Evolutionary conservation across 2,113 vertebrate species (phyloP).

Genomic region (Mohoua ochrocephala): DNA sequence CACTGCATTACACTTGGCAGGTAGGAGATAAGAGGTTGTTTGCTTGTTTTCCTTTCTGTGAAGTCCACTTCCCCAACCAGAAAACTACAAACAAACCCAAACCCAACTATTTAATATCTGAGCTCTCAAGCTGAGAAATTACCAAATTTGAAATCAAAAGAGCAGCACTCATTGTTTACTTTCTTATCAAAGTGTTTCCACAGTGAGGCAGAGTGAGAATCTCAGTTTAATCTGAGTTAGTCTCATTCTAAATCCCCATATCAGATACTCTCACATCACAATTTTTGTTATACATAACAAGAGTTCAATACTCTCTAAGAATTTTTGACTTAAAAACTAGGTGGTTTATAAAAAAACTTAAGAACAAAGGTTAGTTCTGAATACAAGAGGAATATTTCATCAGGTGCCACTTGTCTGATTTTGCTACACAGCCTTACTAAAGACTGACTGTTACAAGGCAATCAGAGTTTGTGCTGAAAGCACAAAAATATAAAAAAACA

Average conservation of each 20-base stretch:
- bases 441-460: neutral
- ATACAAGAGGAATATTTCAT: neutral
- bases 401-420: accelerated
- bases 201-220: neutral
- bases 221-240: neutral
- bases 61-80: neutral
- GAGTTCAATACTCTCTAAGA: neutral
- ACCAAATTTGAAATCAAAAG: neutral
- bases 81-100: neutral
- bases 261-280: neutral
- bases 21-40: neutral
- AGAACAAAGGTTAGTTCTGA: neutral
- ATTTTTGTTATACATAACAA: neutral
- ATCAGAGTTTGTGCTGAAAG: neutral
- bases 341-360: neutral
- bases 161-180: neutral
- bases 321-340: neutral
- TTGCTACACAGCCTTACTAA: neutral
- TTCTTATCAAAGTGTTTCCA: neutral
- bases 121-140: neutral
- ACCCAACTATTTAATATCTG: neutral
- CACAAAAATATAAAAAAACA: neutral
- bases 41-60: neutral
- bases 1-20: accelerated
- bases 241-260: neutral